phyloP scores from a whole-genome alignment of 2,797 vertebrate genomes.

The Luscinia megarhynchos region DNA sequence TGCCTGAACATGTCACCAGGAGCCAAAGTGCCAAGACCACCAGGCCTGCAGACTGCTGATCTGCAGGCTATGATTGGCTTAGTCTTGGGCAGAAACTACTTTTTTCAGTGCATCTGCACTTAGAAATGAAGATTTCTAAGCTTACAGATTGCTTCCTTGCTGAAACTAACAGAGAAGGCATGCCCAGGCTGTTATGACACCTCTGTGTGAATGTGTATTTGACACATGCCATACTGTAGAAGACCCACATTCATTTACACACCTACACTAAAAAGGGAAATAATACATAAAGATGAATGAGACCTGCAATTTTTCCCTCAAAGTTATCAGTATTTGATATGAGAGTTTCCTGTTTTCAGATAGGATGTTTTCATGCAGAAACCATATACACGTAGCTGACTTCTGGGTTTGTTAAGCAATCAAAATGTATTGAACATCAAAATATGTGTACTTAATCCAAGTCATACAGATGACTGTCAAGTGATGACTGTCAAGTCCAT shows the following conservation, averaged over 20 bases:
- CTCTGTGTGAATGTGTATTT: not conserved
- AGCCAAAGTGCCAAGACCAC: not conserved
- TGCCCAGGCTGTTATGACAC: not conserved
- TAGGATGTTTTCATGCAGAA: not conserved
- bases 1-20: rapidly evolving
- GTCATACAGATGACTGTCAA: not conserved
- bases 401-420: not conserved
- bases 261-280: not conserved
- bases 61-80: not conserved
- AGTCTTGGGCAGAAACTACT: not conserved
- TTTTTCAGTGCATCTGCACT: not conserved
- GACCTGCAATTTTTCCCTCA: not conserved
- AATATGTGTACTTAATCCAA: not conserved
- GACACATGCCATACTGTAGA: not conserved
- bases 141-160: not conserved
- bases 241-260: not conserved
- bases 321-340: not conserved
- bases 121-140: not conserved
- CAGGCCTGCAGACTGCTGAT: not conserved
- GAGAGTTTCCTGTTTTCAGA: not conserved
- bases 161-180: not conserved
- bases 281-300: not conserved
- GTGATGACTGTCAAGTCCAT: not conserved
- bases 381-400: not conserved
- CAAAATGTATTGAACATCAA: not conserved